These are phyloP conservation scores for Diphyllodes magnificus DNA, from an alignment of 2,113 vertebrate species.

Conservation along the genomic window DNA sequence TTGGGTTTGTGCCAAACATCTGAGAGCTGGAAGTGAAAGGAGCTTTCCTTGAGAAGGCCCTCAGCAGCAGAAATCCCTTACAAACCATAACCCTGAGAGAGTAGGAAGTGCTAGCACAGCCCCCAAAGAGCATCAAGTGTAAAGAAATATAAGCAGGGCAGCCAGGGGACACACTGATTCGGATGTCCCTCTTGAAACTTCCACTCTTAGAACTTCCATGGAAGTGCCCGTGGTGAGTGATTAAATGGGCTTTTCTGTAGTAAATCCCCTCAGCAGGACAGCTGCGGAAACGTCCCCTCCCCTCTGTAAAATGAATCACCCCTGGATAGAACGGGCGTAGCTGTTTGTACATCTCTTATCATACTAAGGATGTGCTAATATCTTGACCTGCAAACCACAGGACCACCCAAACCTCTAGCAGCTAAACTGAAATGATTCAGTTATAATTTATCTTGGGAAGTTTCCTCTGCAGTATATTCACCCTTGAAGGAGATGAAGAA, in stretches of 20 bases:
- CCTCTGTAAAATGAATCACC: not conserved
- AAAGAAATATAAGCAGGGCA: not conserved
- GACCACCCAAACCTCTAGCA: constrained; percentile 24
- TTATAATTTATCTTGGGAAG: constrained; percentile 10
- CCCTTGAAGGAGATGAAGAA: not conserved
- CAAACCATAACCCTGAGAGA: not conserved
- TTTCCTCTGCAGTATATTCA: not conserved
- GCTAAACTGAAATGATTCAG: not conserved
- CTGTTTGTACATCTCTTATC: constrained; percentile 43
- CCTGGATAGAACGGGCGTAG: not conserved
- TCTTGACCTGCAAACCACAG: constrained; percentile 28
- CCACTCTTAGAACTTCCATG: not conserved
- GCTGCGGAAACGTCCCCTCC: not conserved
- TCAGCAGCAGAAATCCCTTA: not conserved
- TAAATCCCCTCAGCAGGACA: not conserved
- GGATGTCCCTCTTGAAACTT: not conserved
- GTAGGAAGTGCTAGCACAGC: not conserved
- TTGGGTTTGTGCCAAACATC: not conserved
- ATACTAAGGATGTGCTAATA: constrained; percentile 39
- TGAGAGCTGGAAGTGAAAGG: not conserved
- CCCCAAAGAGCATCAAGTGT: not conserved
- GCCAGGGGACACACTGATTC: not conserved
- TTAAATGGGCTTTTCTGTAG: not conserved
- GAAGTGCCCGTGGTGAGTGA: not conserved
- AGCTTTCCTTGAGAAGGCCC: not conserved